Conservation (phyloP, 2,797 vertebrate genomes). For the Agapornis canus region DNA sequence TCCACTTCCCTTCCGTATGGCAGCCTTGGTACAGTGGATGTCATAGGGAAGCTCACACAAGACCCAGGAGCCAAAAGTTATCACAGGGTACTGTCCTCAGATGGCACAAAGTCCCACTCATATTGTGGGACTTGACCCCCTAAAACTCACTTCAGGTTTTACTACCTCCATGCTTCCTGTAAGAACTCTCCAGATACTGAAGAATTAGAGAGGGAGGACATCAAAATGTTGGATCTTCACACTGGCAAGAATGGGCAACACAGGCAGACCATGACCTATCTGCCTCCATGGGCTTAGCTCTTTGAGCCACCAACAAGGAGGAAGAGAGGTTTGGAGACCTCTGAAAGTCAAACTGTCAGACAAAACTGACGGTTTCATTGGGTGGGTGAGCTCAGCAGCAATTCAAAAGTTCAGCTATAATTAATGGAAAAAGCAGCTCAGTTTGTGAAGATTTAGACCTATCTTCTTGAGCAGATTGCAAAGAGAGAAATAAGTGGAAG, state of each 20-base stretch:
- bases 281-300: rapidly evolving
- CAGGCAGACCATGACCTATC: background rate
- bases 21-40: rapidly evolving
- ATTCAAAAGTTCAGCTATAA: background rate
- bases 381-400: background rate
- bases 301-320: rapidly evolving
- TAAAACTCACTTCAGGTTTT: background rate
- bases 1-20: background rate
- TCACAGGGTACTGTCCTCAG: background rate
- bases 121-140: background rate
- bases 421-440: background rate
- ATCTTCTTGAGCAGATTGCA: background rate
- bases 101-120: rapidly evolving
- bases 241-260: rapidly evolving
- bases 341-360: background rate
- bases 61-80: background rate
- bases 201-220: background rate
- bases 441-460: background rate
- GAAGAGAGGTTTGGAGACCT: rapidly evolving
- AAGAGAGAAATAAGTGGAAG: background rate
- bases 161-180: background rate
- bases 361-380: rapidly evolving
- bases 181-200: background rate
- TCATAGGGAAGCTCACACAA: rapidly evolving
- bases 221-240: background rate